A percentile compares a stretch with the other conserved stretches of the same genome.
Evolutionary conservation across 2,888 invertebrate species (phyloP).

Genomic region (Euclidia mi): DNA sequence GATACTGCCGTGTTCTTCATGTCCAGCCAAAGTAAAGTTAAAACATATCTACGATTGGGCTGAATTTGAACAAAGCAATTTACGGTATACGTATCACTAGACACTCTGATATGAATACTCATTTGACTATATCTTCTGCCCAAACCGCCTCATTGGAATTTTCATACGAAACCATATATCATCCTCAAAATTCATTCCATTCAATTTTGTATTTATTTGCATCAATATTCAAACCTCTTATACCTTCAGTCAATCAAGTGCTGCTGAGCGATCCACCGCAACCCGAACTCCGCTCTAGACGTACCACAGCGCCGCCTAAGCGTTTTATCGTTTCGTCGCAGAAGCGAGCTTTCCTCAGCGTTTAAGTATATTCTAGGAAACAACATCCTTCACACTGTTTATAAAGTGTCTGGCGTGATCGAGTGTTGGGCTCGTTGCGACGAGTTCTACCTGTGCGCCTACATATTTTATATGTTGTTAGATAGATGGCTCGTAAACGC

Average conservation of each 20-base stretch:
- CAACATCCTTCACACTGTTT: conserved; percentile 35
- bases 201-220: background rate
- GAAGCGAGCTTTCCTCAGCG: conserved; percentile 66
- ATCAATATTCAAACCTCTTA: conserved; percentile 14
- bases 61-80: no score
- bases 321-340: conserved; percentile 84
- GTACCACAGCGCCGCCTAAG: conserved; percentile 80
- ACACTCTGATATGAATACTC: no score
- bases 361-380: conserved; percentile 60
- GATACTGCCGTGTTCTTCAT: no score
- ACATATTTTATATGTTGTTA: no score
- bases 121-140: no score
- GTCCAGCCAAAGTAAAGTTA: no score
- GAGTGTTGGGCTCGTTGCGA: conserved; percentile 6
- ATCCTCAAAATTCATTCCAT: no score
- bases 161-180: no score
- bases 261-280: conserved; percentile 65
- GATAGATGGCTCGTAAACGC: no score
- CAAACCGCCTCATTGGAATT: no score
- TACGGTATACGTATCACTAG: no score
- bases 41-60: no score
- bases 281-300: conserved; percentile 69
- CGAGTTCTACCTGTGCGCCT: background rate
- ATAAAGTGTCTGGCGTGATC: conserved; percentile 19
- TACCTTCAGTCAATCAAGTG: conserved; percentile 27